These are phyloP conservation scores for Phalacrocorax carbo DNA, from an alignment of 2,113 vertebrate species.

Conservation along the genomic window DNA sequence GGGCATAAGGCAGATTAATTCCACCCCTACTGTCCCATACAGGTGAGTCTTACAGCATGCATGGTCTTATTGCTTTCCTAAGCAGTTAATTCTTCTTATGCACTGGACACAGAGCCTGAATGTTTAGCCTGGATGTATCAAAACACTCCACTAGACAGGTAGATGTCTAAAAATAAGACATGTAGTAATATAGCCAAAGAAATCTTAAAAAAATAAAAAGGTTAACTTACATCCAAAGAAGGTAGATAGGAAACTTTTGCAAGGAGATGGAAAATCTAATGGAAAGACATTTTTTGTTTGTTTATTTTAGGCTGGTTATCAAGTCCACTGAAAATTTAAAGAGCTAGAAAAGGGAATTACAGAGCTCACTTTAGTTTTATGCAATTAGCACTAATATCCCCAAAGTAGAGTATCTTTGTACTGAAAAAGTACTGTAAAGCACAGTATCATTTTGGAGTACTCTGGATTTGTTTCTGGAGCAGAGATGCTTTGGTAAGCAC, in stretches of 20 bases:
- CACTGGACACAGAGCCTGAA: neutral
- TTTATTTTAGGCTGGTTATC: neutral
- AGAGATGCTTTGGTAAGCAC: neutral
- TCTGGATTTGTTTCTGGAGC: neutral
- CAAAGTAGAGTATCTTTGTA: neutral
- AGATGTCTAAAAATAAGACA: neutral
- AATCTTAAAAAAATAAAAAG: rapidly evolving
- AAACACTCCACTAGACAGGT: neutral
- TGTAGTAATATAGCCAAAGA: neutral
- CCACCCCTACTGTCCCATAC: neutral
- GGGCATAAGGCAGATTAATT: neutral
- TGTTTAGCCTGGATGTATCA: neutral
- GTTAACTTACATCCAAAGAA: neutral
- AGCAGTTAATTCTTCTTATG: neutral
- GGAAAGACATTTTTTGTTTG: neutral
- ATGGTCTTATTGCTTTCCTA: neutral
- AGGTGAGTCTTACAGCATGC: neutral
- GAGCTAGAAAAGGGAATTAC: neutral
- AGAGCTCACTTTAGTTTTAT: neutral
- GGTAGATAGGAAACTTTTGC: neutral
- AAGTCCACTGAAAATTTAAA: neutral
- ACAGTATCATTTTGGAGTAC: neutral
- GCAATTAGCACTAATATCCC: neutral
- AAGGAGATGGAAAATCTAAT: neutral
- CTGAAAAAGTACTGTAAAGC: neutral